Evolutionary conservation across 2,888 invertebrate genomes (phyloP).

Genomic region (Plebejus argus): DNA sequence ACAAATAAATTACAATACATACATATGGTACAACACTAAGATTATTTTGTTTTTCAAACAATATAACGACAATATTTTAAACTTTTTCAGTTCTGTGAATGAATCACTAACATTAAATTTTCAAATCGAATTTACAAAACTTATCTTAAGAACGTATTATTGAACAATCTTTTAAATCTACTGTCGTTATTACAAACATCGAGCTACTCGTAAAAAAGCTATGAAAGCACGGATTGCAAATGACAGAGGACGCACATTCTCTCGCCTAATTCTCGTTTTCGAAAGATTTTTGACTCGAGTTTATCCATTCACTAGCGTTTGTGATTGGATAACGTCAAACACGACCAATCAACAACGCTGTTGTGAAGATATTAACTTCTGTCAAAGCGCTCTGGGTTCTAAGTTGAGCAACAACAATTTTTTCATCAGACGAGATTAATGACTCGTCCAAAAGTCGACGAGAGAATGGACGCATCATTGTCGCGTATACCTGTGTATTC

Average conservation of each 20-base stretch:
- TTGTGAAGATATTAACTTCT: background rate
- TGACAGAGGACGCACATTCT: background rate
- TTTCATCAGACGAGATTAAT: background rate
- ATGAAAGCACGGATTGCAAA: constrained; percentile 59
- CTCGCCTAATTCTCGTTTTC: background rate
- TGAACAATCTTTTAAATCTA: constrained; percentile 40
- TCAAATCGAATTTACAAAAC: constrained; percentile 57
- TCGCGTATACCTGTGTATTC: constrained; percentile 36
- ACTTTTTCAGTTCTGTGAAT: constrained; percentile 81
- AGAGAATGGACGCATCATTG: constrained; percentile 27
- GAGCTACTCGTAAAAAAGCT: constrained; percentile 60
- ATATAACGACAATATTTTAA: constrained; percentile 77
- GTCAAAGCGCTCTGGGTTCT: background rate
- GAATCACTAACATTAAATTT: constrained; percentile 72
- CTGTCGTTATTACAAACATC: constrained; percentile 43
- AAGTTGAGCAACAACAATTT: background rate
- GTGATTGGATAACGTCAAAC: background rate
- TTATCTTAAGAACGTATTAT: constrained; percentile 42
- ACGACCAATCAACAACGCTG: background rate
- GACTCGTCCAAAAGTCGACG: background rate
- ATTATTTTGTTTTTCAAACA: constrained; percentile 68
- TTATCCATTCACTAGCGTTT: background rate
- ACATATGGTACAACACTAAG: constrained; percentile 71
- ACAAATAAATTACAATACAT: constrained; percentile 77
- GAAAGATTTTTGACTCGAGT: background rate